phyloP scores from a whole-genome alignment of 2,113 vertebrate genomes.

The Clinocottus analis region DNA sequence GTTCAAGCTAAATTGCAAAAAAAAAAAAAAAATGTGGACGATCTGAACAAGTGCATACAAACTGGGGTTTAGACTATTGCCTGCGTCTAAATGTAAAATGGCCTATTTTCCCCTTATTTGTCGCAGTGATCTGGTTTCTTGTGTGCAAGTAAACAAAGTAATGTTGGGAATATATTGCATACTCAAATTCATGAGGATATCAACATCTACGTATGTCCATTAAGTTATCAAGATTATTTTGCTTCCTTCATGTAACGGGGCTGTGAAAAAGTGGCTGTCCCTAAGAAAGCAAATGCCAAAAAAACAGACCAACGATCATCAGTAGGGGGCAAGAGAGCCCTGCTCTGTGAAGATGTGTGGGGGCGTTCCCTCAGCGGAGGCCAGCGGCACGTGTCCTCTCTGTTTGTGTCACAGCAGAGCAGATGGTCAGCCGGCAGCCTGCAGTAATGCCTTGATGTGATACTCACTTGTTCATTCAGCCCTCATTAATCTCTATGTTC shows the following conservation, averaged over 20 bases:
- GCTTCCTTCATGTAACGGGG: constrained; percentile 24
- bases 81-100: background rate
- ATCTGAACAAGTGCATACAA: background rate
- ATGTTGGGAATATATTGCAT: background rate
- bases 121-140: background rate
- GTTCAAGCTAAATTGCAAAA: background rate
- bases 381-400: constrained; percentile 78
- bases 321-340: constrained; percentile 51
- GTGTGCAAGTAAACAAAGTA: background rate
- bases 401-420: constrained; percentile 84
- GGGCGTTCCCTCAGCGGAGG: constrained; percentile 75
- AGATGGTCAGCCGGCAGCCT: constrained; percentile 84
- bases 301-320: constrained; percentile 54
- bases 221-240: background rate
- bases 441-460: constrained; percentile 73
- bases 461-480: constrained; percentile 69
- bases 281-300: constrained; percentile 32
- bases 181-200: background rate
- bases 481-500: constrained; percentile 62
- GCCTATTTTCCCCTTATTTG: background rate
- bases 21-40: too few relatives aligned
- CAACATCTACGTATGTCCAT: background rate
- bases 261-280: constrained; percentile 24
- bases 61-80: background rate
- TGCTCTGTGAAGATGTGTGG: constrained; percentile 58